These are phyloP conservation scores for Melipona quadrifasciata DNA, from an alignment of 1,140 invertebrate genomes.

Conservation along the genomic window DNA sequence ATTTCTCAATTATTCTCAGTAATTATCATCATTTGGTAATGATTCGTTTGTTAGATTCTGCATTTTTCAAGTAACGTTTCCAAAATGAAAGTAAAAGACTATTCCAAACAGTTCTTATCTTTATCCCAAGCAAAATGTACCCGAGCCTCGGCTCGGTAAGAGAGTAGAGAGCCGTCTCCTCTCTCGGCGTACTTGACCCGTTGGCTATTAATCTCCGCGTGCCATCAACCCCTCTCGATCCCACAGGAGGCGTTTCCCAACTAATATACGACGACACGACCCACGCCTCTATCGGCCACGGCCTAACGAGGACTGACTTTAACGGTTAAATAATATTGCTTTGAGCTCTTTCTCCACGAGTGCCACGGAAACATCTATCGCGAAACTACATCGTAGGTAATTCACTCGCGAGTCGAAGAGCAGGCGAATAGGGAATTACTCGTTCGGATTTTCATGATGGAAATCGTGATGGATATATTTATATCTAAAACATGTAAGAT, in stretches of 20 bases:
- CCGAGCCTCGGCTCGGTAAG: neutral
- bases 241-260: conserved; percentile 71
- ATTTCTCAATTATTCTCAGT: no score
- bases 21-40: no score
- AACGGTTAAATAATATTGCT: conserved; percentile 77
- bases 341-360: conserved; percentile 52
- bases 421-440: no score
- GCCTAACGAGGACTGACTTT: conserved; percentile 76
- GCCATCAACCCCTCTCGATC: conserved; percentile 66
- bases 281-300: conserved; percentile 74
- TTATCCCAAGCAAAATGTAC: conserved; percentile 47
- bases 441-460: no score
- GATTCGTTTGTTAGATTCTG: no score
- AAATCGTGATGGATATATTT: no score
- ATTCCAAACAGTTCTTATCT: no score
- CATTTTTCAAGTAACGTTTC: no score
- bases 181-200: conserved; percentile 65
- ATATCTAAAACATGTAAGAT: no score
- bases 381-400: neutral
- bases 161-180: neutral
- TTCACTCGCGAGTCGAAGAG: no score
- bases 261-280: conserved; percentile 77
- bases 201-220: conserved; percentile 69
- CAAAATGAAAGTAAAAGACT: no score
- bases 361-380: neutral